These are phyloP conservation scores for Cepphus grylle DNA, from an alignment of 2,113 vertebrate genomes.

Conservation along the genomic window DNA sequence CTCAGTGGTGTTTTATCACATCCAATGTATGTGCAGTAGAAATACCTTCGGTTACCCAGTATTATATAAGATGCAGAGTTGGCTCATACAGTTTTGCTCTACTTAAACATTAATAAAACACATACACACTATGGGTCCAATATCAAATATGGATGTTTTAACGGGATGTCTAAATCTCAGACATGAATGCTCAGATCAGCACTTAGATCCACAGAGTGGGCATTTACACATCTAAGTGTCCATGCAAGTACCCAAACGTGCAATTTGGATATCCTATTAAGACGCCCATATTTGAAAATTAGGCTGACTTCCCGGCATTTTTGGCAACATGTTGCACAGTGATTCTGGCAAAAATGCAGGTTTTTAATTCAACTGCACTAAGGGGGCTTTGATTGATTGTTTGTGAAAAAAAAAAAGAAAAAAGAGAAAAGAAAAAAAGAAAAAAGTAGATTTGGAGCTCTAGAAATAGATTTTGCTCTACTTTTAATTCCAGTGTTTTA, in stretches of 20 bases:
- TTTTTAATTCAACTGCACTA: background rate
- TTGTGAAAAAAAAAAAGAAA: background rate
- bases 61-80: background rate
- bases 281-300: background rate
- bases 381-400: background rate
- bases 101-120: slow-evolving; percentile 9
- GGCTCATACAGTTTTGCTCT: background rate
- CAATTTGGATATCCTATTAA: background rate
- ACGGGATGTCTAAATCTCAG: slow-evolving; percentile 3
- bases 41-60: background rate
- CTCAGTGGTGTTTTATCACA: background rate
- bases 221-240: slow-evolving; percentile 21
- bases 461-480: background rate
- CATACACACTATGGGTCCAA: background rate
- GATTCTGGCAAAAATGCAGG: background rate
- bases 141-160: slow-evolving; percentile 31
- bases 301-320: slow-evolving; percentile 30
- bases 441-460: background rate
- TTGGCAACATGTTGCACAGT: background rate
- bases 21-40: background rate
- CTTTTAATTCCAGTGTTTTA: background rate
- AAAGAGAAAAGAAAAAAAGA: too few species aligned
- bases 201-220: background rate
- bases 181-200: background rate
- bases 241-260: slow-evolving; percentile 15